These are phyloP conservation scores for Sogatella furcifera DNA, from an alignment of 1,140 invertebrate genomes.

Conservation along the genomic window DNA sequence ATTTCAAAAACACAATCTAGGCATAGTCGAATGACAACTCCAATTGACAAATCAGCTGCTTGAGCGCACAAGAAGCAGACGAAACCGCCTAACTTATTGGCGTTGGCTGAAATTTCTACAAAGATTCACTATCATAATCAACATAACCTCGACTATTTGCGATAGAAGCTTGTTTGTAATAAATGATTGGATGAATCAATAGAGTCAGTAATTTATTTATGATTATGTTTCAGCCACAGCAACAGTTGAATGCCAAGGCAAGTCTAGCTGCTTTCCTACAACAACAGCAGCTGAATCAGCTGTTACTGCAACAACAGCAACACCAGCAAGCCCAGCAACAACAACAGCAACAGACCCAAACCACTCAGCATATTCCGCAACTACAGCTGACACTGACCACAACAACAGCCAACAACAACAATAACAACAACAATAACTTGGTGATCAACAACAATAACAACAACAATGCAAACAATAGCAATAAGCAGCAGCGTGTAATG, in stretches of 20 bases:
- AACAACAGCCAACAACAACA: conserved; percentile 39
- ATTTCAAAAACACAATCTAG: no score
- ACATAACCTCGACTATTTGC: no score
- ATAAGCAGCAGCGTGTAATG: conserved; percentile 18
- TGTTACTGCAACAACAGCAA: conserved; percentile 36
- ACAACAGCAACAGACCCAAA: conserved; percentile 22
- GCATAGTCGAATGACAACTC: no score
- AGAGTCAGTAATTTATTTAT: no score
- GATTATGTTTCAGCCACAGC: conserved; percentile 12
- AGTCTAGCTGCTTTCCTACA: conserved; percentile 41
- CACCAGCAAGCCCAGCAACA: conserved; percentile 32
- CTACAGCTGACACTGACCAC: conserved; percentile 39
- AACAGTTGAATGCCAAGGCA: conserved; percentile 37
- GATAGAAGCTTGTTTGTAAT: no score
- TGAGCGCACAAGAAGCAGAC: no score
- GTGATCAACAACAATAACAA: conserved; percentile 18
- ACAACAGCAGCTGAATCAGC: conserved; percentile 37
- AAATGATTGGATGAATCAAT: no score
- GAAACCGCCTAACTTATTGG: no score
- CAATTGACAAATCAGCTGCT: no score
- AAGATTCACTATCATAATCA: no score
- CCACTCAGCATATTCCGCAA: conserved; percentile 32
- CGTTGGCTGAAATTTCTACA: no score
- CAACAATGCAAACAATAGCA: conserved; percentile 20
- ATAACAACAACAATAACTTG: conserved; percentile 30